These are phyloP conservation scores for Saccostrea cuccullata DNA, from an alignment of 1,140 invertebrate species.

Conservation along the genomic window DNA sequence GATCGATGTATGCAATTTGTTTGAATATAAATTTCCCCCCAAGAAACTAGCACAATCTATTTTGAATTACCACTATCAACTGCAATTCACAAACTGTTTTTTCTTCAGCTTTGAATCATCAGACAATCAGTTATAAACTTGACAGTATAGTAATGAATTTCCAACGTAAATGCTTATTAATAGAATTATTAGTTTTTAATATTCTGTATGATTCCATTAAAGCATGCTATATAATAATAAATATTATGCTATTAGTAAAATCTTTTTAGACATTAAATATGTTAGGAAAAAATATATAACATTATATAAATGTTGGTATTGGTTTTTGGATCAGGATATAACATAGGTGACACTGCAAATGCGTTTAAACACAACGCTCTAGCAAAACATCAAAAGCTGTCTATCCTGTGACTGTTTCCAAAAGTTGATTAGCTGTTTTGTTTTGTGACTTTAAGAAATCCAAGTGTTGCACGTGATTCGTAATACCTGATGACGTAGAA, in stretches of 20 bases:
- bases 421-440: neutral
- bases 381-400: conserved; percentile 17
- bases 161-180: neutral
- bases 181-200: neutral
- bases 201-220: neutral
- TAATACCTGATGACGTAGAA: conserved; percentile 73
- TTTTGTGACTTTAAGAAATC: neutral
- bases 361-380: neutral
- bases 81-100: neutral
- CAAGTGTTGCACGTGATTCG: neutral
- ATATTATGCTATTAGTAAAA: conserved; percentile 20
- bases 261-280: neutral
- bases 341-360: neutral
- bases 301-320: neutral
- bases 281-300: neutral
- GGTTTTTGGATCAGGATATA: neutral
- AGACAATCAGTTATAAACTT: neutral
- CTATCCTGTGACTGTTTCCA: neutral
- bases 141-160: neutral
- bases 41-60: neutral
- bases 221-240: neutral
- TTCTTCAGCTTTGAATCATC: neutral
- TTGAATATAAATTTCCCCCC: neutral
- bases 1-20: neutral
- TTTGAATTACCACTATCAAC: conserved; percentile 2